Evolutionary conservation across 2,113 vertebrate genomes (phyloP).

Genomic region (Hystrix cristata): DNA sequence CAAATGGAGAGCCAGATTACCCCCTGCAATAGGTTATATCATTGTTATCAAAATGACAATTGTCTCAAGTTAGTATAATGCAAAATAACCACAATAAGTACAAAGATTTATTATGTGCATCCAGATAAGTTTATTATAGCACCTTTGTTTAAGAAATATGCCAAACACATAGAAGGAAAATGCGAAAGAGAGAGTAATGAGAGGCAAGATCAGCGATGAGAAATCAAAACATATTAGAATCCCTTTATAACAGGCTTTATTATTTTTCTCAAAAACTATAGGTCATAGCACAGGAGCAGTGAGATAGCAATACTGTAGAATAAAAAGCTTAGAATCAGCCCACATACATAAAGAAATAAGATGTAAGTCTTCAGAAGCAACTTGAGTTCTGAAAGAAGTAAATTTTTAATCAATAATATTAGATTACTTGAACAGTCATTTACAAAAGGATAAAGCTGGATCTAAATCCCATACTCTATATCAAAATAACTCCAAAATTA

Average conservation of each 20-base stretch:
- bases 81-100: background rate
- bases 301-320: background rate
- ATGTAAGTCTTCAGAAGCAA: background rate
- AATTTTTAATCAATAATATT: background rate
- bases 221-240: background rate
- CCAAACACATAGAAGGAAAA: background rate
- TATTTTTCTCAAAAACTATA: background rate
- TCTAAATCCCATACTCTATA: background rate
- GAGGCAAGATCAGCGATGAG: background rate
- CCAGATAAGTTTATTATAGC: background rate
- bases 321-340: background rate
- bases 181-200: background rate
- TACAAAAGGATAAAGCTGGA: background rate
- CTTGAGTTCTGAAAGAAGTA: background rate
- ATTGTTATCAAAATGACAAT: background rate
- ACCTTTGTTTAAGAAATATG: background rate
- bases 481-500: slow-evolving; percentile 10
- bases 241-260: background rate
- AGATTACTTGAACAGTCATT: background rate
- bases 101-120: background rate
- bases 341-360: background rate
- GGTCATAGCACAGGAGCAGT: background rate
- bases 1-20: background rate
- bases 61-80: background rate
- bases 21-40: background rate